phyloP scores from a whole-genome alignment of 2,113 vertebrate species.

The Polypterus bichir region DNA sequence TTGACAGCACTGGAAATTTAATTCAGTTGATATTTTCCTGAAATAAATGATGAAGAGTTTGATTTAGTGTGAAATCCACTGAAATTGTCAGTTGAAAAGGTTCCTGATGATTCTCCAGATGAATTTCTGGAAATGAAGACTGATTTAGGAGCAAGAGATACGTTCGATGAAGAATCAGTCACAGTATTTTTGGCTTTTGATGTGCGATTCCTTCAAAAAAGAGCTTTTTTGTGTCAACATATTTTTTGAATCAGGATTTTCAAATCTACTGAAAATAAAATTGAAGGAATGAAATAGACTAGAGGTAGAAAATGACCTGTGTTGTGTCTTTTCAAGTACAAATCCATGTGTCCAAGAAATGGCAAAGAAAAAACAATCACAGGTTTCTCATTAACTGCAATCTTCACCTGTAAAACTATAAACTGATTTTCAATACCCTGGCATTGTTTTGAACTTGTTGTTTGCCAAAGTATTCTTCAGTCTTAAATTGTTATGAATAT shows the following conservation, averaged over 20 bases:
- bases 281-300: slow-evolving; percentile 2
- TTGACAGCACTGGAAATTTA: background rate
- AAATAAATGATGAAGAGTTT: background rate
- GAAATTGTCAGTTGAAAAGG: slow-evolving; percentile 1
- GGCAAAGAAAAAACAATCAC: too few relatives aligned
- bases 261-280: slow-evolving; percentile 1
- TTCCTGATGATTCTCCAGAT: slow-evolving; percentile 4
- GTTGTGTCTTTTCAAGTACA: too few relatives aligned
- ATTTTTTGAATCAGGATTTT: background rate
- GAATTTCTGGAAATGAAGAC: background rate
- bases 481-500: too few relatives aligned
- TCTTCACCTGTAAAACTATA: too few relatives aligned
- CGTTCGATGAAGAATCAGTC: too few relatives aligned
- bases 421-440: too few relatives aligned
- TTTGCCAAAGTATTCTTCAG: too few relatives aligned
- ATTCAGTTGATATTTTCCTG: slow-evolving; percentile 3
- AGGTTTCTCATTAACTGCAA: too few relatives aligned
- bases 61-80: background rate
- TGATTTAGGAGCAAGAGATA: background rate
- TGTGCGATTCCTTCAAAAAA: too few relatives aligned
- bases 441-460: too few relatives aligned
- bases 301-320: background rate
- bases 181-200: too few relatives aligned
- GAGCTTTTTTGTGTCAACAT: background rate
- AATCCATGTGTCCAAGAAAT: too few relatives aligned